Base-by-base conservation (phyloP, 2,113 vertebrate genomes). In the Mungos mungo region DNA sequence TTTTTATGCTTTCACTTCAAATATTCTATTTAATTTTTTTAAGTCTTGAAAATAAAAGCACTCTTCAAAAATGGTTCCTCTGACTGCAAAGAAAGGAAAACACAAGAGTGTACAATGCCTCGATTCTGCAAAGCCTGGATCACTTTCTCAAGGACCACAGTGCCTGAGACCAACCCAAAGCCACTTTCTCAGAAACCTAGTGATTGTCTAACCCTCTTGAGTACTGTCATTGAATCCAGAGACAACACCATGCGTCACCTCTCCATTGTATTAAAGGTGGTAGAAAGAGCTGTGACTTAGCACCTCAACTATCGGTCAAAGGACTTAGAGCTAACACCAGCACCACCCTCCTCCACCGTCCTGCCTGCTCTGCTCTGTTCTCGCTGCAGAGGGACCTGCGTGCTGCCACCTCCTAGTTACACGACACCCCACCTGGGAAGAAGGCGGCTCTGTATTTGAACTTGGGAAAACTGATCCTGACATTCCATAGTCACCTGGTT, bases 391-490 rank as follows among this genome's bases (percentile, higher is more conserved):
- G 13, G 1, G 60, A 27, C 47, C 23, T 19, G 31, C 0, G 0
- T 13, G 90, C 83, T 9, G 19, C 25, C 23, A 45, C 50, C 23
- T 52, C 11, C 1, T 35, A 81, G 3, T 5, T 96, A 52, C 33
- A 45, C 66, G 72, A 1, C 0, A 1, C 87, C 60, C 50, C 7
- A 12, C 66, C 45, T 68, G 50, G n/a, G 72, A 88, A 82, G 76
- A 50, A 57, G 31, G 38, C 9, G 27, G 74, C 81, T 35, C 27
- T 88, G 90, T 79, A 65, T 82, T 82, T 85, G 16, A 97, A 93
- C 57, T 96, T 72, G 68, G 77, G 66, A 82, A 97, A 96, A 89
- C 80, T 92, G 33, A 27, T 57, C 25, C 52, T 50, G 69, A 88
- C 3, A 54, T 15, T 41, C 63, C 68, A 80, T 3, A 38, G 47